Base-by-base conservation (phyloP, 1,140 invertebrate species). In the Tetramorium alpestre region DNA sequence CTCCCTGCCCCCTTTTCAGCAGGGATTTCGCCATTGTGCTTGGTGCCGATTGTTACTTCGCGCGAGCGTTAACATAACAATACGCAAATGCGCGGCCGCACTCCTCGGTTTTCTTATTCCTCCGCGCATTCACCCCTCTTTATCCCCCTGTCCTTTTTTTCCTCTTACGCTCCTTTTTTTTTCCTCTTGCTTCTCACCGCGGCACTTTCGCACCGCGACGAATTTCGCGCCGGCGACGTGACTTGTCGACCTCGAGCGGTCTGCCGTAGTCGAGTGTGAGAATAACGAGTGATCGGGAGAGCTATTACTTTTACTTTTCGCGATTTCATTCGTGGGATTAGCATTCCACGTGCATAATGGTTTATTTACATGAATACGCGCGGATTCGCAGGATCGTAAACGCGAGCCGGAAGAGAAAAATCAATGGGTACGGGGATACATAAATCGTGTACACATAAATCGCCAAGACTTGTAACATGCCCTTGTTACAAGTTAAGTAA, bases 51-150 rank as follows among this genome's bases (percentile, higher is more conserved):
- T 95, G 94, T 95, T 94, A 94, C 93, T 92, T 91, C 89, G 88
- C 89, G 87, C 89, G 87, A 88, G 90, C 92, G 93, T 95, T 95
- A 94, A 94, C 94, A 95, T 95, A 94, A 95, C 94, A 95, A 95
- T 93, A 88, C 92, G 90, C 89, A 91, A 95, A 95, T 92, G 87
- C 88, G 89, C 54, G 89, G 58, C 8, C 56, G 80, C 80, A 60
- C 80, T 84, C n/a, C 41, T 73, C 69, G 54, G 54, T 60, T 75
- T 84, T 84, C 80, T 84, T 84, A 84, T 84, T 84, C 87, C 64
- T 49, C 25, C 73, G 49, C 62, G 65, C 77, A 49, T 47, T 70
- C 60, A 11, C n/a, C 44, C 49, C 47, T 18, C 38, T 38, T 70
- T 38, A 41, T 28, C 44, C 51, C 49, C 49, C 8, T 75, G 18